Evolutionary conservation across 2,113 vertebrate genomes (phyloP).

Genomic region (Amazona vittata): DNA sequence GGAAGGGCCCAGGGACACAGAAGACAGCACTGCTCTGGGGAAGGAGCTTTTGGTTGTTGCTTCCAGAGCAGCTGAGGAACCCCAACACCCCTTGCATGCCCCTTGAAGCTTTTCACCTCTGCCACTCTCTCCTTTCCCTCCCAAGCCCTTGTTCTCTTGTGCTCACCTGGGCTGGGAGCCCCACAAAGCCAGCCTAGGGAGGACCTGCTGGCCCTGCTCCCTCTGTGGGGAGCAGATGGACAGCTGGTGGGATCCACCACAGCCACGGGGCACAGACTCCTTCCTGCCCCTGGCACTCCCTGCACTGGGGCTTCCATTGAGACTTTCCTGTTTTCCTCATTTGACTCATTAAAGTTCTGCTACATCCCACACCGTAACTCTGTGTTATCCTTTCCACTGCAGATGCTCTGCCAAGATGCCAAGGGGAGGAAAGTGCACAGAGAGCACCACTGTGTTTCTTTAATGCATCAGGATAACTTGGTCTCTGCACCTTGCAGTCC

Average conservation of each 20-base stretch:
- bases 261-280: accelerated
- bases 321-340: not conserved
- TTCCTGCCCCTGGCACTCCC: not conserved
- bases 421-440: not conserved
- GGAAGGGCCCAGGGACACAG: too few relatives aligned
- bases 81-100: not conserved
- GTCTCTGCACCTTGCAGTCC: not conserved
- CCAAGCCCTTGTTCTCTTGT: not conserved
- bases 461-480: not conserved
- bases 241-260: too few relatives aligned
- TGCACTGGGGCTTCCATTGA: not conserved
- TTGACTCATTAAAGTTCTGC: not conserved
- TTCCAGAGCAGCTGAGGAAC: not conserved
- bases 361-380: not conserved
- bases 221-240: not conserved
- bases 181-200: not conserved
- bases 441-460: not conserved
- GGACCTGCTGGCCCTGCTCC: not conserved
- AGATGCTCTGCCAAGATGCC: not conserved
- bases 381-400: not conserved
- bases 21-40: too few relatives aligned
- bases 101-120: not conserved
- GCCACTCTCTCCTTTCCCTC: not conserved
- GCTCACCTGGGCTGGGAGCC: not conserved
- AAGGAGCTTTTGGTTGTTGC: not conserved